These are phyloP conservation scores for Lota lota DNA, from an alignment of 2,113 vertebrate species.

Conservation along the genomic window DNA sequence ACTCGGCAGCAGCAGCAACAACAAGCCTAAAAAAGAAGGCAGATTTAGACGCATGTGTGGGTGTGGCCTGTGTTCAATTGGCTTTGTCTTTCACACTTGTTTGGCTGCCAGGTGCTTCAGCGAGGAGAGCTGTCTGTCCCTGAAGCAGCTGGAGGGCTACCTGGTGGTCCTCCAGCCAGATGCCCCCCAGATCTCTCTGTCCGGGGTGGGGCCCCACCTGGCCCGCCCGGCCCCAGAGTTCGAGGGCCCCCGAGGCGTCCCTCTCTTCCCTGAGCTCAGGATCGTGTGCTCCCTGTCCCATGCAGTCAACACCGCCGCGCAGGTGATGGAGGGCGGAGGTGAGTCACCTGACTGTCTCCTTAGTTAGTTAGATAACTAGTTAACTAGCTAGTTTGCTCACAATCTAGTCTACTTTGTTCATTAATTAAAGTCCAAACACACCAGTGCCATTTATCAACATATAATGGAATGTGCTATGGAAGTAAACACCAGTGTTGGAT, in stretches of 20 bases:
- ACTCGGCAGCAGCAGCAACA: no score
- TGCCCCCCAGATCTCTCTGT: slow-evolving; percentile 92
- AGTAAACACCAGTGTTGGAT: no score
- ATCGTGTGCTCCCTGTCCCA: slow-evolving; percentile 94
- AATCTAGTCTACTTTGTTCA: no score
- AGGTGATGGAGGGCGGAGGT: slow-evolving; percentile 81
- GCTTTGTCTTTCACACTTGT: not conserved
- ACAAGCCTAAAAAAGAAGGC: no score
- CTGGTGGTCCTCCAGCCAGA: slow-evolving; percentile 96
- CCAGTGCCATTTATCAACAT: no score
- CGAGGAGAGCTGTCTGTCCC: slow-evolving; percentile 92
- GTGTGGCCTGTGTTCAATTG: not conserved
- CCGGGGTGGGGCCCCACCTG: slow-evolving; percentile 85
- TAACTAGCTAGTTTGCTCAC: no score
- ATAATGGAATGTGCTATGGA: no score
- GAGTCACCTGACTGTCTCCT: slow-evolving; percentile 12
- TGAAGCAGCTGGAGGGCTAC: slow-evolving; percentile 91
- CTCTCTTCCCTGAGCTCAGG: slow-evolving; percentile 89
- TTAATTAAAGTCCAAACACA: no score
- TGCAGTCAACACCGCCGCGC: slow-evolving; percentile 76
- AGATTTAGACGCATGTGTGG: no score
- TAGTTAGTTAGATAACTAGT: no score
- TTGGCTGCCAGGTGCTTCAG: slow-evolving; percentile 85
- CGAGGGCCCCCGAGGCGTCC: slow-evolving; percentile 83
- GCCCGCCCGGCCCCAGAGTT: slow-evolving; percentile 88